Conservation (phyloP, 2,888 invertebrate species). For the Drosophila cognata region DNA sequence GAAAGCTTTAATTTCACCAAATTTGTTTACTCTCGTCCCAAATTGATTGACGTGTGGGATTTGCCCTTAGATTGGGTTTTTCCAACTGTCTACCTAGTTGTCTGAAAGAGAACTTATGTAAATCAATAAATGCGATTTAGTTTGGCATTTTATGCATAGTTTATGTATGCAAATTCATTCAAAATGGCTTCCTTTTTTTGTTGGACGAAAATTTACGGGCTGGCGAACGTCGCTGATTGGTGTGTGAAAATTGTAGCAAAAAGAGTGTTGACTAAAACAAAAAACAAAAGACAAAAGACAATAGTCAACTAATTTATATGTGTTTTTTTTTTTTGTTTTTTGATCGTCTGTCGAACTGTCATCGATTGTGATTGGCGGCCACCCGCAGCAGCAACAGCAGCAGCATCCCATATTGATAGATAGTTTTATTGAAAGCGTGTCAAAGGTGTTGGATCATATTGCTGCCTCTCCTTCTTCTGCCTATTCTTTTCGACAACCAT, state of each 20-base stretch:
- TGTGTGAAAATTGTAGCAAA: constrained; percentile 73
- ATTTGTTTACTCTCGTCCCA: constrained; percentile 12
- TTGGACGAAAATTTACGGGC: constrained; percentile 50
- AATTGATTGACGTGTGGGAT: constrained; percentile 62
- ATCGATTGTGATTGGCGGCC: constrained; percentile 44
- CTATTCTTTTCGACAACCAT: neutral
- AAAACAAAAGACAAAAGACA: constrained; percentile 11
- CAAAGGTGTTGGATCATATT: constrained; percentile 43
- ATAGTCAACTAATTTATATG: constrained; percentile 47
- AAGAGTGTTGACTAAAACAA: constrained; percentile 1
- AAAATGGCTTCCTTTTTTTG: constrained; percentile 56
- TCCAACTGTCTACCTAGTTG: constrained; percentile 16
- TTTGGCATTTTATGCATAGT: constrained; percentile 57
- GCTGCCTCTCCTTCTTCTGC: neutral
- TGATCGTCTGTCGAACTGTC: constrained; percentile 52
- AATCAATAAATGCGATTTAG: constrained; percentile 70
- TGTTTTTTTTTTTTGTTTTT: constrained; percentile 17
- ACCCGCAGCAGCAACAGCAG: constrained; percentile 22
- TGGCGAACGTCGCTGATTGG: constrained; percentile 66
- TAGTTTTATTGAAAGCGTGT: constrained; percentile 47
- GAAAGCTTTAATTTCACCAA: constrained; percentile 57
- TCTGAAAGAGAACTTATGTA: constrained; percentile 60
- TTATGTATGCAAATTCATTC: constrained; percentile 71
- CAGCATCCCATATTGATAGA: constrained; percentile 30
- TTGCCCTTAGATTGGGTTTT: constrained; percentile 63